Percentiles rank a stretch among this genome's conserved stretches.
phyloP scores from a whole-genome alignment of 2,888 invertebrate genomes.

The Apamea epomidion region DNA sequence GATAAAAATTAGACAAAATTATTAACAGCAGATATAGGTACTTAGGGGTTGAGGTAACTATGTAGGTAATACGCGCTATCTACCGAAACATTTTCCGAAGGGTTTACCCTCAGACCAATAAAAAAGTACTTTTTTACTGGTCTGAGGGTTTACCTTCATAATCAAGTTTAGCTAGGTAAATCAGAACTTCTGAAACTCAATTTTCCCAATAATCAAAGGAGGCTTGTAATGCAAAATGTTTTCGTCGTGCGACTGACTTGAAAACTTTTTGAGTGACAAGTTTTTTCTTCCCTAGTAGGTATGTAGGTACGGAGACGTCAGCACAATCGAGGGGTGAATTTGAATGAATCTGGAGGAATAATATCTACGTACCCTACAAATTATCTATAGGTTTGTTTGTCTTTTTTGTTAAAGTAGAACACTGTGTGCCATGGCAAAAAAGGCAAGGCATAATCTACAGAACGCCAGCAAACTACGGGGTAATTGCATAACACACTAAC shows the following conservation, averaged over 20 bases:
- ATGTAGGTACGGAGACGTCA: conserved; percentile 13
- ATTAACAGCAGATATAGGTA: too few relatives aligned
- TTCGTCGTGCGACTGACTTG: conserved; percentile 56
- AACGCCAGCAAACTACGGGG: background rate
- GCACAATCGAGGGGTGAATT: conserved; percentile 67
- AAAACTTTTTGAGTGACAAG: conserved; percentile 70
- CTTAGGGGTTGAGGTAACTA: background rate
- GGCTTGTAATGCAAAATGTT: conserved; percentile 72
- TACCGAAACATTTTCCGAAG: conserved; percentile 2
- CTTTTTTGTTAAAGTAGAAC: background rate
- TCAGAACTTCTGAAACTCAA: conserved; percentile 62
- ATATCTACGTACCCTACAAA: background rate
- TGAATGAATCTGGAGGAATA: conserved; percentile 55
- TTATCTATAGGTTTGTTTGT: background rate
- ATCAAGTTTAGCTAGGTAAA: conserved; percentile 19
- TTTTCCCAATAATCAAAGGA: conserved; percentile 66
- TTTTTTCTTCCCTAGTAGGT: conserved; percentile 56
- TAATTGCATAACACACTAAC: too few relatives aligned
- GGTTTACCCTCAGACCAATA: conserved; percentile 20
- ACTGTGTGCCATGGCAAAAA: background rate
- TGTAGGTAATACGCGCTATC: background rate
- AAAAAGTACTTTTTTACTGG: too few relatives aligned
- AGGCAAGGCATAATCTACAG: background rate
- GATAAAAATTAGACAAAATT: too few relatives aligned
- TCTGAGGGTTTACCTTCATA: conserved; percentile 22